Evolutionary conservation across 2,113 vertebrate genomes (phyloP).

Genomic region (Prochilodus magdalenae): DNA sequence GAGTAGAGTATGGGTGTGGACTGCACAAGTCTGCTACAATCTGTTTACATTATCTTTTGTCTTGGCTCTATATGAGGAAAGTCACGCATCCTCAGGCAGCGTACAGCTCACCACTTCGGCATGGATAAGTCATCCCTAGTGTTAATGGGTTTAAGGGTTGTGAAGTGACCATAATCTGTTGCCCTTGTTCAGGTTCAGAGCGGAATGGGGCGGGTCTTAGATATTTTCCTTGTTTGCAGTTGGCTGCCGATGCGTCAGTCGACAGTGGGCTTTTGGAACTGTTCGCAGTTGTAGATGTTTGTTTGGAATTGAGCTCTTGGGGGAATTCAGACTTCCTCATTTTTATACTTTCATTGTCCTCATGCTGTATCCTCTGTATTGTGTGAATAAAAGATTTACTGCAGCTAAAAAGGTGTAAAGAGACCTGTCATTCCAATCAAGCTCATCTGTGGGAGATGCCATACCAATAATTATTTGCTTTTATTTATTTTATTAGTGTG

Average conservation of each 20-base stretch:
- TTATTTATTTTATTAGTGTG: constrained; percentile 14
- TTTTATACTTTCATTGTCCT: constrained; percentile 83
- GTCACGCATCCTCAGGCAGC: background rate
- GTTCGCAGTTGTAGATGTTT: constrained; percentile 70
- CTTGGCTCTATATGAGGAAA: constrained; percentile 11
- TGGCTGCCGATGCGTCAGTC: constrained; percentile 6
- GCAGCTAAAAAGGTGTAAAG: constrained; percentile 78
- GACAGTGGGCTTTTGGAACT: constrained; percentile 10
- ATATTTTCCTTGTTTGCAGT: constrained; percentile 29
- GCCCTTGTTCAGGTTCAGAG: background rate
- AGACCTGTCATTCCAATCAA: constrained; percentile 76
- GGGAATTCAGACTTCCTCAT: constrained; percentile 78
- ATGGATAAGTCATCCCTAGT: constrained; percentile 3
- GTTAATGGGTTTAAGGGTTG: constrained; percentile 11
- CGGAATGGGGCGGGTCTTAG: background rate
- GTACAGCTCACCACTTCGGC: constrained; percentile 8
- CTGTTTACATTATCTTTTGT: background rate
- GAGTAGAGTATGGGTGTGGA: background rate
- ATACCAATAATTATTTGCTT: constrained; percentile 8
- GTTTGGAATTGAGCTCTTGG: constrained; percentile 65
- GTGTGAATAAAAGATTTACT: constrained; percentile 83
- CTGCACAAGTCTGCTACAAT: background rate
- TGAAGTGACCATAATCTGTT: background rate
- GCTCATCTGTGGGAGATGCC: constrained; percentile 48
- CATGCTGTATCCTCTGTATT: constrained; percentile 81